Base-by-base conservation (phyloP, 2,797 vertebrate genomes). In the Pitangus sulphuratus region DNA sequence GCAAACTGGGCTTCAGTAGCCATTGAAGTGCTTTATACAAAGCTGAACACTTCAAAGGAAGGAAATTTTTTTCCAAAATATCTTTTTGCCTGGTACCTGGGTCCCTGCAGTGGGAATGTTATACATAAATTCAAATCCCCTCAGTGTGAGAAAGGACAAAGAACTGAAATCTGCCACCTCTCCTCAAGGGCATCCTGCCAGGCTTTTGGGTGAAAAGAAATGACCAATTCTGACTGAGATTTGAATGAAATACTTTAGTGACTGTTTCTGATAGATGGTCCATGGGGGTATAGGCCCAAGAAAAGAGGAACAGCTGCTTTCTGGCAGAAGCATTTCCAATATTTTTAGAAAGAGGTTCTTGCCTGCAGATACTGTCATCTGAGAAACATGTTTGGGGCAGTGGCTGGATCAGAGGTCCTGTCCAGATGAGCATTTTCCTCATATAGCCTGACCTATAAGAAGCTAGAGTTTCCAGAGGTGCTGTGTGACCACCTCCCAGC, bases 1-100 rank as follows among this genome's bases (percentile, higher is more conserved):
- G 62, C 68, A 95, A 94, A 90, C 58, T 47, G 39, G 30, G 42
- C 42, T 95, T 89, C 85, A 82, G 45, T 72, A 69, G 84, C n/a
- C 19, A 65, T n/a, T 72, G 54, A 84, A 72, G 20, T 58, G 40
- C 17, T 90, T 79, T 74, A 74, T 51, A 87, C 31, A 57, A 83
- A 93, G 31, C 40, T 74, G 70, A 82, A 62, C 30, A 50, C 56
- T 77, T 95, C 51, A 89, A 87, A 92, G 8, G 9, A 92, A 25
- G 17, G 33, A 64, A 56, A 5, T 42, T 82, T 53, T 91, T 87
- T 92, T 45, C 65, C 58, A 87, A 89, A 89, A 82, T 87, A 68
- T 48, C 44, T 56, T 90, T 95, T 81, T 81, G 25, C 70, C 30
- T 50, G 15, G 39, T 66, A 53, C 50, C 37, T 68, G 53, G 13